These are phyloP conservation scores for Eulemur albifrons DNA, from an alignment of 2,797 vertebrate genomes.

Conservation along the genomic window DNA sequence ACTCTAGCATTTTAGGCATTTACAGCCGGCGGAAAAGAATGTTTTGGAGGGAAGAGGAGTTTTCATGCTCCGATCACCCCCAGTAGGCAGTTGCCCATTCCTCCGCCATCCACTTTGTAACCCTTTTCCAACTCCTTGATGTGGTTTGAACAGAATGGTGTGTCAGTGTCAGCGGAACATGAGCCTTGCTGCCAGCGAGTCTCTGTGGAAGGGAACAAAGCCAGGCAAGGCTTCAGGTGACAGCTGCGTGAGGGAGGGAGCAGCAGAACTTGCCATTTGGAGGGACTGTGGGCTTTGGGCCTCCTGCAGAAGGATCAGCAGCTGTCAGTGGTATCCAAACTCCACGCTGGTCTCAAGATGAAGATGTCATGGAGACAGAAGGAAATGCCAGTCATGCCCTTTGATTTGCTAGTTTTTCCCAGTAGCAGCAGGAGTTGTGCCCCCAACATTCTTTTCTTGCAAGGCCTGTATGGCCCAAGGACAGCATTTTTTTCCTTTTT, in stretches of 20 bases:
- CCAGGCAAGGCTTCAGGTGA: constrained; percentile 39
- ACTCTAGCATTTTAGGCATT: not conserved
- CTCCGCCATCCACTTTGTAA: not conserved
- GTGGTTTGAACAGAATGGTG: not conserved
- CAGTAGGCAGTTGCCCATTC: not conserved
- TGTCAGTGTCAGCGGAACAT: not conserved
- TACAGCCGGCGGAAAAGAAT: not conserved
- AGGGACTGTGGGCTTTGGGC: not conserved
- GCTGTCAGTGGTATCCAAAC: not conserved
- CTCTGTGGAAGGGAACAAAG: not conserved
- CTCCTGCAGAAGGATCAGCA: constrained; percentile 37
- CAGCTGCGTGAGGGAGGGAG: not conserved
- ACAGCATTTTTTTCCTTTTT: not conserved
- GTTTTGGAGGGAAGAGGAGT: not conserved
- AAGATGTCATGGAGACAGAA: constrained; percentile 37
- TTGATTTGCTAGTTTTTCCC: constrained; percentile 12
- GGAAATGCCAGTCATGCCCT: not conserved
- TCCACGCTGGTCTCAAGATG: not conserved
- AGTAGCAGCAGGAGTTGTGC: not conserved
- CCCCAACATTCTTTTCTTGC: not conserved
- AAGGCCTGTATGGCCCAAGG: not conserved
- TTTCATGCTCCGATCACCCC: rapidly evolving
- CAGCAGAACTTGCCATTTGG: constrained; percentile 30
- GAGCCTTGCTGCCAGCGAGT: not conserved
- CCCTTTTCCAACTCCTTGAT: not conserved